Evolutionary conservation across 1,140 invertebrate species (phyloP).

Genomic region (Ips nitidus): DNA sequence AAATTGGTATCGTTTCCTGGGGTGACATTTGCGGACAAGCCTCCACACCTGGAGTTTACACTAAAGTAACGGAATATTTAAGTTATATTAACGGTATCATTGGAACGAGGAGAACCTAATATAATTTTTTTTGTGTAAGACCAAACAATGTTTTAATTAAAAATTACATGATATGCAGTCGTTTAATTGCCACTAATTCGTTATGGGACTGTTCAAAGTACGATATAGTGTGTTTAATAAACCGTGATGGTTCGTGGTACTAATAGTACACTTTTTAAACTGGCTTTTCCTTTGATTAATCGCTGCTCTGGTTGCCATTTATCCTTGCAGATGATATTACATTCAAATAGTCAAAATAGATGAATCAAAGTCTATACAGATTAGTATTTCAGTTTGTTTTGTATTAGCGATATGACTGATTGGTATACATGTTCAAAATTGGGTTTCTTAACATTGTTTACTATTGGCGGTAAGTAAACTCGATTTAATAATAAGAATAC

Average conservation of each 20-base stretch:
- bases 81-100: constrained; percentile 33
- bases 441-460: too few relatives aligned
- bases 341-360: not conserved
- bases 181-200: not conserved
- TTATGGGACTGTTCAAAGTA: not conserved
- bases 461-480: too few relatives aligned
- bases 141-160: not conserved
- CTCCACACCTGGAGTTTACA: constrained; percentile 54
- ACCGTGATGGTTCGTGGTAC: not conserved
- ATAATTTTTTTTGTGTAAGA: not conserved
- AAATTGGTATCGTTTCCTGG: constrained; percentile 56
- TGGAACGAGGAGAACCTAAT: not conserved
- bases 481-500: too few relatives aligned
- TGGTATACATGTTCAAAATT: not conserved
- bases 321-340: too few relatives aligned
- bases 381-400: not conserved
- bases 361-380: not conserved
- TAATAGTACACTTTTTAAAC: too few relatives aligned
- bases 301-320: too few relatives aligned
- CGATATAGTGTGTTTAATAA: not conserved
- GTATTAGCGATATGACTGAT: not conserved
- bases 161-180: not conserved
- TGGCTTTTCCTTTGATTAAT: too few relatives aligned
- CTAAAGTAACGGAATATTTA: constrained; percentile 47
- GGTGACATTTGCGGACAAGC: constrained; percentile 49